Evolutionary conservation across 2,888 invertebrate genomes (phyloP).

Genomic region (Caenorhabditis becei): DNA sequence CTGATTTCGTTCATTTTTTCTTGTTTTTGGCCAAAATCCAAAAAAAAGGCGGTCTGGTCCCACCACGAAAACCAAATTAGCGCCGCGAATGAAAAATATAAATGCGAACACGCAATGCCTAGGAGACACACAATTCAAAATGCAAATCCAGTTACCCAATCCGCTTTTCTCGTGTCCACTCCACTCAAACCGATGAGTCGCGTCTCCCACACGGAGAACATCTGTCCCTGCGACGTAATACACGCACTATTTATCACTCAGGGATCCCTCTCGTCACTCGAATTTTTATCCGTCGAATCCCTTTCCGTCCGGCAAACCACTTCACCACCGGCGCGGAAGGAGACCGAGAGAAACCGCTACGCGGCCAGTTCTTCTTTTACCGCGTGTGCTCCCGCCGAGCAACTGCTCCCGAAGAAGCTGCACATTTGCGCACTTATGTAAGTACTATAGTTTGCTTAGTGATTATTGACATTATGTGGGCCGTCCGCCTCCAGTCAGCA

Average conservation of each 20-base stretch:
- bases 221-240: constrained; percentile 53
- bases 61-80: no score
- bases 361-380: constrained; percentile 44
- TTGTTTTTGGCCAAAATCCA: no score
- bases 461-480: constrained; percentile 54
- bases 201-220: constrained; percentile 42
- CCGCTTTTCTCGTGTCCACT: constrained; percentile 37
- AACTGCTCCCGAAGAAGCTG: constrained; percentile 46
- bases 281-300: constrained; percentile 22
- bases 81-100: not conserved
- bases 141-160: constrained; percentile 54
- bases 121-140: no score
- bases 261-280: not conserved
- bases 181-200: constrained; percentile 22
- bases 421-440: constrained; percentile 62
- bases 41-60: no score
- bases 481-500: constrained; percentile 36
- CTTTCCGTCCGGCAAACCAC: constrained; percentile 43
- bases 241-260: constrained; percentile 54
- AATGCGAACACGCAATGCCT: no score
- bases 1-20: no score
- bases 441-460: constrained; percentile 60
- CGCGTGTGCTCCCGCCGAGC: constrained; percentile 41
- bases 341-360: not conserved
- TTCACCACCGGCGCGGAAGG: constrained; percentile 22